A percentile compares a stretch with the other conserved stretches of the same genome.
Evolutionary conservation across 2,113 vertebrate species (phyloP).

Genomic region (Stomatorhinus ivindoensis): DNA sequence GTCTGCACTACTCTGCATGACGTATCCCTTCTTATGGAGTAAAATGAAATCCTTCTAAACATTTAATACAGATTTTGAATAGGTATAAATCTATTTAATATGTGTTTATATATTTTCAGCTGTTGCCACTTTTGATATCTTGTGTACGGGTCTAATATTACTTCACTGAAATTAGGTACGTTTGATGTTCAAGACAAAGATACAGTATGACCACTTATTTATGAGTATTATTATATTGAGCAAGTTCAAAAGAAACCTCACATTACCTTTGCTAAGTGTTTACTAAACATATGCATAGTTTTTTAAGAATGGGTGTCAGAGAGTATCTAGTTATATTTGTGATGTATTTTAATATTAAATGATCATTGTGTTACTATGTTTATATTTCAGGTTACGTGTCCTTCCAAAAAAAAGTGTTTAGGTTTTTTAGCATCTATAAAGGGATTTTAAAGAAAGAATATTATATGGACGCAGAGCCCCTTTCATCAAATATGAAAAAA

Average conservation of each 20-base stretch:
- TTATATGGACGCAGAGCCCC: not conserved
- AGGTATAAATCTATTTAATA: slow-evolving; percentile 44
- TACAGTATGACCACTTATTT: slow-evolving; percentile 42
- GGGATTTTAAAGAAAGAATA: not conserved
- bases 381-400: not conserved
- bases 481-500: slow-evolving; percentile 3
- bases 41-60: slow-evolving; percentile 9
- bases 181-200: slow-evolving; percentile 45
- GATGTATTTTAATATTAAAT: slow-evolving; percentile 56
- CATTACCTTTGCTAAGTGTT: slow-evolving; percentile 62
- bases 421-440: slow-evolving; percentile 3
- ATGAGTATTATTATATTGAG: slow-evolving; percentile 46
- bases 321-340: slow-evolving; percentile 50
- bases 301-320: slow-evolving; percentile 54
- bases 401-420: slow-evolving; percentile 14
- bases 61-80: slow-evolving; percentile 39
- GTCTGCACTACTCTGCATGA: not conserved
- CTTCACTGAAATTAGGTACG: slow-evolving; percentile 47
- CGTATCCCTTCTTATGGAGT: not conserved
- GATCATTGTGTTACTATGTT: slow-evolving; percentile 24
- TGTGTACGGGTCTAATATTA: slow-evolving; percentile 48
- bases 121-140: slow-evolving; percentile 49
- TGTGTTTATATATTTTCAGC: slow-evolving; percentile 39
- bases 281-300: slow-evolving; percentile 57
- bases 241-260: slow-evolving; percentile 39